Evolutionary conservation across 2,797 vertebrate genomes (phyloP), one percentile per base, ranked within the genome.

Genomic region (Brachymystax lenok): DNA sequence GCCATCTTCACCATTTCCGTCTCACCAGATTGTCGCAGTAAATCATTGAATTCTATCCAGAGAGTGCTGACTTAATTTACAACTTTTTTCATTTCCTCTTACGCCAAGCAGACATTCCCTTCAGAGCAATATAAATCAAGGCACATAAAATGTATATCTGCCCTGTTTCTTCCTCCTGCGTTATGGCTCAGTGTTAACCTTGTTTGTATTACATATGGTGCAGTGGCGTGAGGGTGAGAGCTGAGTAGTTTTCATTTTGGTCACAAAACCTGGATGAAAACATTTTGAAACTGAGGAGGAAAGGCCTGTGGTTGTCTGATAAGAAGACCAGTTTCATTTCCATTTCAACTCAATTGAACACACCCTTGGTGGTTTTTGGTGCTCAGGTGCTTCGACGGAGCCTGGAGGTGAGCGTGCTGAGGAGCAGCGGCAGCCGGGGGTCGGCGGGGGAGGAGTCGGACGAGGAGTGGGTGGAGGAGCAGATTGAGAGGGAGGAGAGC

Each of bases 401-500:
- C 85, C 92, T 96, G 86, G 94, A 96, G 88, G 90, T 88, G 68
- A 90, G 90, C 79, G 92, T 95, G 82, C 90, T 91, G 19, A 90
- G 84, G 59, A 91, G 92, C 84, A 92, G 79, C 76, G 91, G 92
- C 84, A 92, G 79, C 76, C 87, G 91, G 6, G 91, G 92, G 51
- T 91, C 90, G 1, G 92, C 91, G 0, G 95, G 94, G 72, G 96
- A 97, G 79, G 96, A 97, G 86, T 95, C 90, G 0, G 97, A 98
- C 33, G 97, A 99, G 77, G 97, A 99, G 27, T 94, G 96, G 83
- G 89, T 95, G 81, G 94, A 96, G 74, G 96, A 97, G 82, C 90
- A 94, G 1, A 93, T 96, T 13, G 90, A 95, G 51, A 90, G 92
- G 70, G 95, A 95, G 67, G 94, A 95, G 87, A 93, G 87, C 74